Conservation (phyloP, 2,888 invertebrate species). For the Anoncus sp. region DNA sequence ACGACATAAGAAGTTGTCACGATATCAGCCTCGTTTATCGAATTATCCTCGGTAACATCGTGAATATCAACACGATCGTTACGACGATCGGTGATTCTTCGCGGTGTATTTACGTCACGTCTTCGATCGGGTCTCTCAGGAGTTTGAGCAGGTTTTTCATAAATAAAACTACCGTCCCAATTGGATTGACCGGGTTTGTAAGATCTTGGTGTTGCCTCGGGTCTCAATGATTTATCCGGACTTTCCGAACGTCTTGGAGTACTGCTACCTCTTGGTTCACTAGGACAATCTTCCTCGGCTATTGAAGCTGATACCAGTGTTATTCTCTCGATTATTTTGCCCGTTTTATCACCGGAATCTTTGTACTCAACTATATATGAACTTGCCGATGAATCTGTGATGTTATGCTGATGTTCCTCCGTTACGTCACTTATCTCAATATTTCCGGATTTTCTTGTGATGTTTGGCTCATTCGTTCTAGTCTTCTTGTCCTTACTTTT, state of each 20-base stretch:
- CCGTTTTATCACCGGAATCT: constrained; percentile 62
- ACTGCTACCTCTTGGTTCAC: constrained; percentile 51
- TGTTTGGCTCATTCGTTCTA: constrained; percentile 71
- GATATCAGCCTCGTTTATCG: constrained; percentile 78
- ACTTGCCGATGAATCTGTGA: constrained; percentile 86
- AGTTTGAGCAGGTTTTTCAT: constrained; percentile 81
- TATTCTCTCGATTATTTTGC: constrained; percentile 71
- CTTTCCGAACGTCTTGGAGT: constrained; percentile 61
- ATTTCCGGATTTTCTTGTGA: constrained; percentile 70
- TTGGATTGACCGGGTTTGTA: constrained; percentile 76
- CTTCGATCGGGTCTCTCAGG: constrained; percentile 58
- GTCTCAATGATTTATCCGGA: constrained; percentile 51
- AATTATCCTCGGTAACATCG: constrained; percentile 76
- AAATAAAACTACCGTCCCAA: constrained; percentile 86
- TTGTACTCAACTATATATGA: constrained; percentile 86
- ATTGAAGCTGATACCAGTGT: constrained; percentile 76
- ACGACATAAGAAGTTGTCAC: constrained; percentile 76
- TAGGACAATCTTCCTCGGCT: constrained; percentile 72
- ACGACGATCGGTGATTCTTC: constrained; percentile 58
- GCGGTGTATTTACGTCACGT: constrained; percentile 44
- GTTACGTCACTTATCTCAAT: constrained; percentile 81
- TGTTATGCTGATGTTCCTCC: constrained; percentile 82
- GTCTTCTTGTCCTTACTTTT: constrained; percentile 52
- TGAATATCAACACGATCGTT: constrained; percentile 72
- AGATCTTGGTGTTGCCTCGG: constrained; percentile 51